Conservation (phyloP, 2,888 invertebrate species). For the Autographa gamma region DNA sequence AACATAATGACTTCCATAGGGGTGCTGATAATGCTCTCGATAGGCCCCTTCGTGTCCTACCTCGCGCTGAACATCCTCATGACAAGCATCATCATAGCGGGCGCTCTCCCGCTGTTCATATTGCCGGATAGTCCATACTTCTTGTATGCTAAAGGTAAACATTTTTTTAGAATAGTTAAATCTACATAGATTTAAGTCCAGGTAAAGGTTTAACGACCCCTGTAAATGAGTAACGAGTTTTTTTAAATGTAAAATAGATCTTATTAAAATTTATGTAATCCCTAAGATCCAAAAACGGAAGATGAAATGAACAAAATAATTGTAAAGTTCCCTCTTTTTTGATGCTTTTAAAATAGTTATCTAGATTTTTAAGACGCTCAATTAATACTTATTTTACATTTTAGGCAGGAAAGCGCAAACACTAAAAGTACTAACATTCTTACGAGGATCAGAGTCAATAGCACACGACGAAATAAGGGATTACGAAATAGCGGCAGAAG, state of each 20-base stretch:
- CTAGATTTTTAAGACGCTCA: too few species aligned
- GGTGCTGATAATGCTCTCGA: conserved; percentile 70
- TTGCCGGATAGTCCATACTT: conserved; percentile 79
- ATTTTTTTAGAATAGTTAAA: background rate
- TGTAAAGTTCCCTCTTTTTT: too few species aligned
- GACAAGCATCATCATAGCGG: conserved; percentile 53
- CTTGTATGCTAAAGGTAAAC: conserved; percentile 74
- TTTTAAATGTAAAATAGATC: too few species aligned
- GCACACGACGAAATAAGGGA: conserved; percentile 74
- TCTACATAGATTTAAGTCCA: too few species aligned
- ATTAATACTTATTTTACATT: conserved; percentile 32
- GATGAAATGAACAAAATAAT: too few species aligned
- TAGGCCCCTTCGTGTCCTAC: conserved; percentile 77
- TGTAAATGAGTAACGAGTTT: too few species aligned
- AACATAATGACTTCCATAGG: conserved; percentile 77
- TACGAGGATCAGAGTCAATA: conserved; percentile 69
- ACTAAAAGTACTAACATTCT: conserved; percentile 65
- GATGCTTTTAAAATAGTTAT: too few species aligned
- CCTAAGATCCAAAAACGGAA: too few species aligned
- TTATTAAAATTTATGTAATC: too few species aligned
- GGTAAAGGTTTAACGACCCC: too few species aligned
- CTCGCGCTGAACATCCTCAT: conserved; percentile 64
- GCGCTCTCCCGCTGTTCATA: conserved; percentile 69
- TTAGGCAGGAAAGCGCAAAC: conserved; percentile 71
- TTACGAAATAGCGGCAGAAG: conserved; percentile 56